Evolutionary conservation across 2,888 invertebrate species (phyloP).

Genomic region (Brachylomia viminalis): DNA sequence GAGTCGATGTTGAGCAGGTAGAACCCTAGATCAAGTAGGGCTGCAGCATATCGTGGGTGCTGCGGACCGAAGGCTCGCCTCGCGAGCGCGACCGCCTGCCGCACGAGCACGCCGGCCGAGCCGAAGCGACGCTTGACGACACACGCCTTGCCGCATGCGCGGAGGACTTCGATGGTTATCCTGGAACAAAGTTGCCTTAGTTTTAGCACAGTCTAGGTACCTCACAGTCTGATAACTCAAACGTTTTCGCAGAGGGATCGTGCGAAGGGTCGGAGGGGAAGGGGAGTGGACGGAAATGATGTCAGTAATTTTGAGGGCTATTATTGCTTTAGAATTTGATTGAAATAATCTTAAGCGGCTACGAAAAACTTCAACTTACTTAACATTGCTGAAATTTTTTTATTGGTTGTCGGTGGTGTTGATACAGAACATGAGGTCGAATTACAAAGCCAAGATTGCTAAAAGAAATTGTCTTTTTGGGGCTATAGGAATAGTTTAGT

Average conservation of each 20-base stretch:
- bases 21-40: constrained; percentile 97
- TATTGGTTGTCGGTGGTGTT: neutral
- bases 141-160: constrained; percentile 97
- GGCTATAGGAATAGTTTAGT: neutral
- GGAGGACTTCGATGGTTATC: constrained; percentile 94
- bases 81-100: constrained; percentile 94
- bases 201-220: neutral
- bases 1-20: constrained; percentile 97
- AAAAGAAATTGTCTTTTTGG: neutral
- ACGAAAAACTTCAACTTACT: neutral
- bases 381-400: neutral
- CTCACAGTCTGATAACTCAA: neutral
- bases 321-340: neutral
- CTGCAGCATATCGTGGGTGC: constrained; percentile 96
- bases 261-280: neutral
- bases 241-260: too few relatives aligned
- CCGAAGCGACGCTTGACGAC: constrained; percentile 96
- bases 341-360: neutral
- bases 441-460: neutral
- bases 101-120: constrained; percentile 95
- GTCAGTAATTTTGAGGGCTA: too few relatives aligned
- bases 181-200: constrained; percentile 74
- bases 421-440: neutral
- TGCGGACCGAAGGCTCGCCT: constrained; percentile 91
- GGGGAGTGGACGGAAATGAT: too few relatives aligned